Conservation (phyloP, 2,797 vertebrate species). For the Phrynocephalus guinanensis region DNA sequence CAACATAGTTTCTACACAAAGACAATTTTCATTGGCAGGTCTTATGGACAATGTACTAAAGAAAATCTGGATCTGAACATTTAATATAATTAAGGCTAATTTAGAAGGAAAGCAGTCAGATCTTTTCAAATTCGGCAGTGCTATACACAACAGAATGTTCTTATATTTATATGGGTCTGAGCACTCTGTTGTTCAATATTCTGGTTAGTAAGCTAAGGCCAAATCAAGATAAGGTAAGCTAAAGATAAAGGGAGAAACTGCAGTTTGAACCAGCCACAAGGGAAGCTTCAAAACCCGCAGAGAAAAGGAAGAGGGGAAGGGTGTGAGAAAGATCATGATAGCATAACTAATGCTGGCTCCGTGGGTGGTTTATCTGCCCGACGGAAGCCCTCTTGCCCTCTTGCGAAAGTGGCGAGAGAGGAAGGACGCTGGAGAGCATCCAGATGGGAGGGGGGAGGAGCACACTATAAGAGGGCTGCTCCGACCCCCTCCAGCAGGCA, state of each 20-base stretch:
- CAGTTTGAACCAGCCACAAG: too few species aligned
- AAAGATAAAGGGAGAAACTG: background rate
- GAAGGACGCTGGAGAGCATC: too few species aligned
- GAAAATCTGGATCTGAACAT: background rate
- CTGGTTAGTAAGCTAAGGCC: too few species aligned
- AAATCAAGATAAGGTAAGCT: background rate
- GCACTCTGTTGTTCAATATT: too few species aligned
- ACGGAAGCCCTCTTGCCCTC: too few species aligned
- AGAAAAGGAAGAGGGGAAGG: background rate
- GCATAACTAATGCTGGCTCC: too few species aligned
- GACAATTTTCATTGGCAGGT: background rate
- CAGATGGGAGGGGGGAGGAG: too few species aligned
- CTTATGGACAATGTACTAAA: background rate
- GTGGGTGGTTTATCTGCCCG: too few species aligned
- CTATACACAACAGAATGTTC: background rate
- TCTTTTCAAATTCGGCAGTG: background rate
- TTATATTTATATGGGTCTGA: background rate
- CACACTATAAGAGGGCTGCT: too few species aligned
- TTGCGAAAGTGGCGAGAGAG: too few species aligned
- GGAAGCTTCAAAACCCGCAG: background rate
- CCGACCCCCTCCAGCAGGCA: too few species aligned
- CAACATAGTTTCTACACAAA: background rate
- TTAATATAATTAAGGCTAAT: constrained; percentile 2
- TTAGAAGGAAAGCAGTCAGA: background rate
- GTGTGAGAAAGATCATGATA: too few species aligned